Base-by-base conservation (phyloP, 2,888 invertebrate genomes). In the Morpho deidamia region DNA sequence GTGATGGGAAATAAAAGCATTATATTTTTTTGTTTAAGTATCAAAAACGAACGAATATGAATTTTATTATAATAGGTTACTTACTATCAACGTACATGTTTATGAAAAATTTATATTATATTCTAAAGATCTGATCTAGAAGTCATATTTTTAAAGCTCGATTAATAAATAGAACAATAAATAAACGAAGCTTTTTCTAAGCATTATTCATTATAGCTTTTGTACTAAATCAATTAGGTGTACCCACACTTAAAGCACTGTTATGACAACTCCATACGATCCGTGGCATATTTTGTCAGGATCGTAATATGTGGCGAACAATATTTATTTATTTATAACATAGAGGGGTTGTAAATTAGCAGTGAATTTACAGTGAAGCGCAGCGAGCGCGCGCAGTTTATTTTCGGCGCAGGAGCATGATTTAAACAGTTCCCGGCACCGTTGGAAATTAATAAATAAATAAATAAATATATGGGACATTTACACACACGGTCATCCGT, bases 241-340 rank as follows among this genome's bases (percentile, higher is more conserved):
- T 51, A 53, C 55, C 67, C 60, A 68, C 64, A 66, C 67, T 69
- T 72, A 81, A 80, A 78, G 73, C 81, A 76, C 72, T 87, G 87
- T 87, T 89, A 84, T 89, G 88, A 88, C 86, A 87, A 73, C 69
- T 61, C 70, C 71, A 71, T 78, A 74, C 78, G 77, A 74, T 78
- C 71, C 76, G 76, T 80, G 83, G 81, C 83, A 84, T 75, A 79
- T 79, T 81, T 74, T 84, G 84, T 83, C 85, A 81, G 65, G 70
- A 71, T 70, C 74, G 76, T 75, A 80, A 79, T 74, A 74, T 78
- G 68, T 70, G 70, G 74, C 75, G 77, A 76, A 72, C 76, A 77
- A 81, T 85, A 87, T 88, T 85, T 88, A 86, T 87, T 86, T 88
- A 87, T 86, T 84, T 86, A 87, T 86, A 85, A 81, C 81, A 81